Conservation (phyloP, 2,888 invertebrate genomes). For the Cecidostiba fungosa region DNA sequence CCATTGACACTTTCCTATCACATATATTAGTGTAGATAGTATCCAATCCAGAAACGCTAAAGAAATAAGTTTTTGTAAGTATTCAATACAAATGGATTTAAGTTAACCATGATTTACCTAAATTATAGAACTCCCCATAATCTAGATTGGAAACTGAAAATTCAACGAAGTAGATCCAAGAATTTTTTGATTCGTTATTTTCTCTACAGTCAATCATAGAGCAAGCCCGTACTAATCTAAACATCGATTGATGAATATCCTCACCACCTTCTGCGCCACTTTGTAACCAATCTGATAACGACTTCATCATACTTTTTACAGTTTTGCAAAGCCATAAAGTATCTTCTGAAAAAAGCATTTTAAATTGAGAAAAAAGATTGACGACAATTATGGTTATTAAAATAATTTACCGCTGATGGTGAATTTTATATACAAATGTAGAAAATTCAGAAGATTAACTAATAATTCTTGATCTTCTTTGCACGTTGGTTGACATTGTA, state of each 20-base stretch:
- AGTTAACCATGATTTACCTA: constrained; percentile 79
- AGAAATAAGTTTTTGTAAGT: constrained; percentile 60
- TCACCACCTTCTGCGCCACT: constrained; percentile 72
- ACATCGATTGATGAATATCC: constrained; percentile 74
- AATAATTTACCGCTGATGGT: constrained; percentile 69
- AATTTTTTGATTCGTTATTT: constrained; percentile 66
- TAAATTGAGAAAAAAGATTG: neutral
- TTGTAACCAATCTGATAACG: constrained; percentile 72
- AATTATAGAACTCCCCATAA: constrained; percentile 82
- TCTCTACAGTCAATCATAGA: constrained; percentile 67
- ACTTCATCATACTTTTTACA: constrained; percentile 74
- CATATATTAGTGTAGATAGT: constrained; percentile 80
- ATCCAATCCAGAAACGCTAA: constrained; percentile 82
- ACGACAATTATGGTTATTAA: neutral
- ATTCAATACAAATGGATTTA: neutral
- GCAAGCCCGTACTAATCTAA: constrained; percentile 75
- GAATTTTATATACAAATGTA: constrained; percentile 74
- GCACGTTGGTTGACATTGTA: constrained; percentile 85
- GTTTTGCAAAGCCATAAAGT: constrained; percentile 72
- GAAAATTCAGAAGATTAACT: constrained; percentile 80
- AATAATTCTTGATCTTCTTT: constrained; percentile 84
- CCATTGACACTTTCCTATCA: constrained; percentile 81
- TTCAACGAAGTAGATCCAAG: constrained; percentile 81
- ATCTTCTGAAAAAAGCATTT: constrained; percentile 60
- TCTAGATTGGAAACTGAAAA: constrained; percentile 81